Percentiles rank a stretch among this genome's conserved stretches.
phyloP scores from a whole-genome alignment of 2,113 vertebrate species.

The Boulengeromyrus knoepffleri region DNA sequence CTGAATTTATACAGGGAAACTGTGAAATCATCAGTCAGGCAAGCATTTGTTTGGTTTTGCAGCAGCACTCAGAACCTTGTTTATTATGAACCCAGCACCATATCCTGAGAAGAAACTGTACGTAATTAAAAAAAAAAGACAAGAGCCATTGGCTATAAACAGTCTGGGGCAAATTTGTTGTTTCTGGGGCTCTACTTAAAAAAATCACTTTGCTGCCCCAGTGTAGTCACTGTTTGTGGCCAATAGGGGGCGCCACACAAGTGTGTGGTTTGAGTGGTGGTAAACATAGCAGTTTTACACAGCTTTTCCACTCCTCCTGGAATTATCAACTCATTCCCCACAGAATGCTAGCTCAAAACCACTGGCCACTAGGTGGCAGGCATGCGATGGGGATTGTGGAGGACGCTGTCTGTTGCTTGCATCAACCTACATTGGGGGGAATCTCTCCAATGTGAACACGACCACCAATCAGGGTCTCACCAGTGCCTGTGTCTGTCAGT shows the following conservation, averaged over 20 bases:
- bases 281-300: neutral
- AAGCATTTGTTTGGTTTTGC: neutral
- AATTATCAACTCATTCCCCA: neutral
- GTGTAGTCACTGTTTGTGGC: neutral
- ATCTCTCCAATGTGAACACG: neutral
- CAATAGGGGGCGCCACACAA: neutral
- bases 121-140: neutral
- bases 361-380: slow-evolving; percentile 7
- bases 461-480: neutral
- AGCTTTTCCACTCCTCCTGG: neutral
- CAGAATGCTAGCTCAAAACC: neutral
- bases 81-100: neutral
- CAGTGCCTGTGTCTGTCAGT: neutral
- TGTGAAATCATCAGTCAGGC: neutral
- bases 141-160: neutral
- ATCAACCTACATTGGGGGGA: neutral
- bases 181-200: neutral
- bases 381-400: neutral
- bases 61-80: neutral
- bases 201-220: neutral
- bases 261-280: neutral
- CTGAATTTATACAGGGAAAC: neutral
- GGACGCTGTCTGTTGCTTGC: neutral
- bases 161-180: neutral
- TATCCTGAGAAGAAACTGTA: neutral